Percentiles rank a stretch among this genome's conserved stretches.
Evolutionary conservation across 2,113 vertebrate species (phyloP).

Genomic region (Protobothrops flavoviridis): DNA sequence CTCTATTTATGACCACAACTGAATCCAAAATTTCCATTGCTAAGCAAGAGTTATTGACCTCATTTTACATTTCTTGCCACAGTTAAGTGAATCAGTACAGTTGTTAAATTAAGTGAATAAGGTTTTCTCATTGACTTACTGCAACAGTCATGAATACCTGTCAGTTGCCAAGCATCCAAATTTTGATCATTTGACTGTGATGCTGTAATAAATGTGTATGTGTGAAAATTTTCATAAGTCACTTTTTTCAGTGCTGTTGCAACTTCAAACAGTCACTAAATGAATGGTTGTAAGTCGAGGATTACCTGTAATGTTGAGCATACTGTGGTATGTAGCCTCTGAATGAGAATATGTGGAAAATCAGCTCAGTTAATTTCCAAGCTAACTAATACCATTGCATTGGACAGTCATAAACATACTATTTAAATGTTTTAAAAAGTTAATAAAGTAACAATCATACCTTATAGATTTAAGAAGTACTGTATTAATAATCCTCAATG

Average conservation of each 20-base stretch:
- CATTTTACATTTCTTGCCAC: neutral
- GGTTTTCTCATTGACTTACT: neutral
- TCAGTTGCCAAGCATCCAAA: neutral
- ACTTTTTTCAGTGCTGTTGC: neutral
- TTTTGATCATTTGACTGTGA: neutral
- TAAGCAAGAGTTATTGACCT: neutral
- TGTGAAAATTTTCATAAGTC: neutral
- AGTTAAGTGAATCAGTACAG: neutral
- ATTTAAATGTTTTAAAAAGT: neutral
- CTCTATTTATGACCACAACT: neutral
- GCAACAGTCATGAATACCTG: neutral
- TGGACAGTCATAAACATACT: neutral
- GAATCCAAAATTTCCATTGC: neutral
- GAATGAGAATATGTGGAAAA: too few relatives aligned
- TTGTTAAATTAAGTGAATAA: neutral
- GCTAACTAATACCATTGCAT: neutral
- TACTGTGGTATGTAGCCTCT: neutral
- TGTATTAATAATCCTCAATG: neutral
- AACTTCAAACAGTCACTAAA: neutral
- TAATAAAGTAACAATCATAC: neutral
- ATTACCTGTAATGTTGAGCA: neutral
- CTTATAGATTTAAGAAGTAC: neutral
- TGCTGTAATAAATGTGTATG: neutral
- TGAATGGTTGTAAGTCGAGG: neutral
- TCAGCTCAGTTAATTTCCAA: neutral